Evolutionary conservation across 2,888 invertebrate genomes (phyloP), one percentile per base, ranked within the genome.

Genomic region (Hirtodrosophila cameraria): DNA sequence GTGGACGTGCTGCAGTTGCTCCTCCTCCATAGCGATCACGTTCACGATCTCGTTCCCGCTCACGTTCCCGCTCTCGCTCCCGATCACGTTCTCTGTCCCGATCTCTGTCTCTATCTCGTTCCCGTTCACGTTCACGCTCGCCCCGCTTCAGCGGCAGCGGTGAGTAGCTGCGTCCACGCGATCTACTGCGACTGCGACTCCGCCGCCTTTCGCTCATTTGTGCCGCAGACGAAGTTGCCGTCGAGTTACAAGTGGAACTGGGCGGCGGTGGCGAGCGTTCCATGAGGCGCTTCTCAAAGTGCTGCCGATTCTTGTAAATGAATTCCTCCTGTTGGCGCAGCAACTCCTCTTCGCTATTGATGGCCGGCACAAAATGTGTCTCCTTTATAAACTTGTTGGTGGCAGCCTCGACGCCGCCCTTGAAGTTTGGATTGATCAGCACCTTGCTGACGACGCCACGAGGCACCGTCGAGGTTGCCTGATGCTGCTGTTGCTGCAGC

Each of bases 341-440:
- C 41, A 91, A 60, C 65, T 91, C 91, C 6, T 89, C 90, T 33
- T 91, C 91, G 55, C 90, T 90, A 55, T 88, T 88, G 38, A 91
- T 90, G 15, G 89, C 83, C 16, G 89, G 88, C 87, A 90, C 89
- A 55, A 90, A 91, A 54, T 91, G 91, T 0, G 91, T 91, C 71
- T 91, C 91, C 70, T 91, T 90, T 64, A 91, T 90, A 45, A 91
- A 88, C 75, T 91, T 91, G 69, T 84, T 90, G 42, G 90, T 91
- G 31, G 91, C 91, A 6, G 91, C 91, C 66, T 91, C 90, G 25
- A 91, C 91, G 12, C 91, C 91, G 2, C 91, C 91, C 58, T 91
- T 91, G 41, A 91, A 91, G 64, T 91, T 91, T 1, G 91, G 91
- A 81, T 91, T 91, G 25, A 91, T 91, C 13, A 91, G 75, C 43